A percentile compares a stretch with the other conserved stretches of the same genome.
Evolutionary conservation across 2,888 invertebrate species (phyloP).

Genomic region (Drosophila neonasuta): DNA sequence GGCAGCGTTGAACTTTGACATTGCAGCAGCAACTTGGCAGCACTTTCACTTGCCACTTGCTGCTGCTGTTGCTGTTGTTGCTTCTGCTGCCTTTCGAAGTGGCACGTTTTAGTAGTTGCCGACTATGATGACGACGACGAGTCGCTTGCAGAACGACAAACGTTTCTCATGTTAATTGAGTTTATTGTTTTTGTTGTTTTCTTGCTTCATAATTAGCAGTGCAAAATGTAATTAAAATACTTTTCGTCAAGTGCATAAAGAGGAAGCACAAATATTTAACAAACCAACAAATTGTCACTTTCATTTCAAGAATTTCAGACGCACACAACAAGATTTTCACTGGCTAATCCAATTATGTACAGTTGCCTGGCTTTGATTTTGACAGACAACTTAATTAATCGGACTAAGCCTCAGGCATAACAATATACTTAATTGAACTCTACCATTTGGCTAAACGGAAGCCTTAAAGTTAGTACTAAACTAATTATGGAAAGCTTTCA

Average conservation of each 20-base stretch:
- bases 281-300: conserved; percentile 62
- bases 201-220: conserved; percentile 58
- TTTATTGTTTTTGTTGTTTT: conserved; percentile 38
- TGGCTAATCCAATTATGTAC: conserved; percentile 63
- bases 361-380: conserved; percentile 57
- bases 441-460: background rate
- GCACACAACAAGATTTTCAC: conserved; percentile 54
- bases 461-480: background rate
- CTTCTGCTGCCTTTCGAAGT: conserved; percentile 40
- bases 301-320: conserved; percentile 64
- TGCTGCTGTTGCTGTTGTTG: background rate
- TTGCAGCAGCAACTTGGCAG: conserved; percentile 39
- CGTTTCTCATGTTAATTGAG: conserved; percentile 63
- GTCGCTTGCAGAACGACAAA: conserved; percentile 48
- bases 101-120: conserved; percentile 33
- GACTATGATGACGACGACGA: background rate
- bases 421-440: background rate
- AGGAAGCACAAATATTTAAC: conserved; percentile 26
- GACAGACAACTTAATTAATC: conserved; percentile 22
- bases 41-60: conserved; percentile 64
- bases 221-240: conserved; percentile 41
- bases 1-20: conserved; percentile 65
- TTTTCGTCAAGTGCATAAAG: conserved; percentile 5
- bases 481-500: background rate
- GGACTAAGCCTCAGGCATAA: conserved; percentile 1